Evolutionary conservation across 2,113 vertebrate species (phyloP).

Genomic region (Nothocercus nigrocapillus): DNA sequence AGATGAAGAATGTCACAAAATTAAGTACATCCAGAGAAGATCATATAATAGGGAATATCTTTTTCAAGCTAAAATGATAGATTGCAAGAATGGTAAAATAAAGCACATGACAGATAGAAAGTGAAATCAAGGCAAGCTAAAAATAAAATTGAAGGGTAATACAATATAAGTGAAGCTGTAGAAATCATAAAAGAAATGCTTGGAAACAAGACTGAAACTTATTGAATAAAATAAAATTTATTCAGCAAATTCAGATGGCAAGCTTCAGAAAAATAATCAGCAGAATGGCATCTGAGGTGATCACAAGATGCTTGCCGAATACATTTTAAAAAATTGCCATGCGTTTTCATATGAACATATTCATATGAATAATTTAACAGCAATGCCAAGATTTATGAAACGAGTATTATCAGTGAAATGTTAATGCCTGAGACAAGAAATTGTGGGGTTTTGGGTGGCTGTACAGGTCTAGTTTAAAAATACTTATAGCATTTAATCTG

Average conservation of each 20-base stretch:
- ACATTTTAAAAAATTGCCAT: slow-evolving; percentile 70
- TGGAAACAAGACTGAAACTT: slow-evolving; percentile 75
- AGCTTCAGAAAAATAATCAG: slow-evolving; percentile 76
- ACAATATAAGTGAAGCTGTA: slow-evolving; percentile 71
- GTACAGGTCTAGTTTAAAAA: slow-evolving; percentile 20
- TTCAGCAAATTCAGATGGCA: slow-evolving; percentile 77
- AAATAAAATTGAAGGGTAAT: slow-evolving; percentile 71
- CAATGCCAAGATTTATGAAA: slow-evolving; percentile 74
- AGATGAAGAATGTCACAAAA: slow-evolving; percentile 80
- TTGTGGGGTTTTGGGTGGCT: not conserved
- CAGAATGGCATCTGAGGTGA: slow-evolving; percentile 67
- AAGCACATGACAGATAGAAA: slow-evolving; percentile 63
- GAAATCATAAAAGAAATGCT: slow-evolving; percentile 71
- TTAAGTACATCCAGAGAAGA: slow-evolving; percentile 75
- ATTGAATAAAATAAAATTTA: slow-evolving; percentile 80
- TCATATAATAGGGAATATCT: slow-evolving; percentile 79
- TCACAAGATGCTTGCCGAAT: slow-evolving; percentile 66
- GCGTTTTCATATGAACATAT: slow-evolving; percentile 61
- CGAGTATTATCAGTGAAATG: slow-evolving; percentile 69
- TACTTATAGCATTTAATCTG: slow-evolving; percentile 14
- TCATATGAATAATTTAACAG: slow-evolving; percentile 81
- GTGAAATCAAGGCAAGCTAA: slow-evolving; percentile 65
- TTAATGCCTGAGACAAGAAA: slow-evolving; percentile 58
- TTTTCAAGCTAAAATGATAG: slow-evolving; percentile 71
- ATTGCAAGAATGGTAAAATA: slow-evolving; percentile 62